Conservation (phyloP, 2,888 invertebrate species). For the Lithophane socia region DNA sequence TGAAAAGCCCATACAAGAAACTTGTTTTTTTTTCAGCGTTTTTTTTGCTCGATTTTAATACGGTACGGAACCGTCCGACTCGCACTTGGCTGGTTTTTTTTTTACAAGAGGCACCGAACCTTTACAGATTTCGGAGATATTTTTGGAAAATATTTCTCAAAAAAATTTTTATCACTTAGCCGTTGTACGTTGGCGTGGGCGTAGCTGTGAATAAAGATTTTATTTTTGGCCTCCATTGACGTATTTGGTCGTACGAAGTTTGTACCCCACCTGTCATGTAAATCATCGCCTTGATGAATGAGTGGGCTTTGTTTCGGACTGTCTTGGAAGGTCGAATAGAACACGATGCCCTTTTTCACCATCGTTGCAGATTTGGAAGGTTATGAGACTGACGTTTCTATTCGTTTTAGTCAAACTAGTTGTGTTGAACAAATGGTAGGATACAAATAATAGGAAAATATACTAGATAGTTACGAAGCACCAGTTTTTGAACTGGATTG, state of each 20-base stretch:
- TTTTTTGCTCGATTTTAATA: no score
- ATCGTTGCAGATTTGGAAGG: constrained; percentile 32
- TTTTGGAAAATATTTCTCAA: constrained; percentile 48
- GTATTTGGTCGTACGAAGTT: constrained; percentile 66
- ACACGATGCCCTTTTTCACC: constrained; percentile 45
- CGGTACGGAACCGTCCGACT: no score
- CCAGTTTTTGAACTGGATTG: background rate
- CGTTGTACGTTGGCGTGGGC: constrained; percentile 50
- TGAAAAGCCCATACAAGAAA: no score
- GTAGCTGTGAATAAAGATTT: constrained; percentile 61
- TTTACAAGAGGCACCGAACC: constrained; percentile 49
- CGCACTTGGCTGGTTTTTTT: background rate
- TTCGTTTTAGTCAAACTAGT: background rate
- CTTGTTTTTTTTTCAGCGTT: no score
- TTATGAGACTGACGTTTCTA: background rate
- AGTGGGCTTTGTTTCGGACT: constrained; percentile 49
- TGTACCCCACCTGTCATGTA: constrained; percentile 63
- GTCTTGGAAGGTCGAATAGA: constrained; percentile 60
- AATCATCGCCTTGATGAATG: constrained; percentile 64
- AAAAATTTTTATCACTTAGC: constrained; percentile 47
- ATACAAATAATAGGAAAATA: no score
- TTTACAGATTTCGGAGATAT: constrained; percentile 37
- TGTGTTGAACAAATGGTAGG: background rate
- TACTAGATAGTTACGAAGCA: no score
- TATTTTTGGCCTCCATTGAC: constrained; percentile 68